A percentile compares a stretch with the other conserved stretches of the same genome.
These are phyloP conservation scores for Diabrotica balteata DNA, from an alignment of 2,888 invertebrate species.

Conservation along the genomic window DNA sequence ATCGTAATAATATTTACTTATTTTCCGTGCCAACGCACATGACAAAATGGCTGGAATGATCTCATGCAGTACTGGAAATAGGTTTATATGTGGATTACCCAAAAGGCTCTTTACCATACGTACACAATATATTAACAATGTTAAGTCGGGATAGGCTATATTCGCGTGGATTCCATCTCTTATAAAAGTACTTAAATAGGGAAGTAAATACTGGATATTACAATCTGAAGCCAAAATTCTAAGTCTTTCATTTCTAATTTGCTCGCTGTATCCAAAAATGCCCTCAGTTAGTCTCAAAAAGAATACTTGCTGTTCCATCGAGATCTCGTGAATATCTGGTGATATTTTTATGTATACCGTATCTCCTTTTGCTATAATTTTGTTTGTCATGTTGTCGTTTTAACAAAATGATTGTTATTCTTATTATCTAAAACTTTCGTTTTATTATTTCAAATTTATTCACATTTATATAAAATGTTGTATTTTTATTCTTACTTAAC, in stretches of 20 bases:
- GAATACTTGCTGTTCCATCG: slow-evolving; percentile 49
- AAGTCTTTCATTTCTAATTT: slow-evolving; percentile 47
- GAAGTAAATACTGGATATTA: slow-evolving; percentile 44
- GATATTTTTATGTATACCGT: slow-evolving; percentile 46
- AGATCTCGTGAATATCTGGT: slow-evolving; percentile 45
- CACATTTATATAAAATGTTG: too few relatives aligned
- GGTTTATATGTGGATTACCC: slow-evolving; percentile 42
- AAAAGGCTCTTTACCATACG: slow-evolving; percentile 50
- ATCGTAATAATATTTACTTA: slow-evolving; percentile 50
- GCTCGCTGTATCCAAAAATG: slow-evolving; percentile 51
- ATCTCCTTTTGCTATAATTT: slow-evolving; percentile 47
- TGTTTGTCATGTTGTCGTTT: background rate
- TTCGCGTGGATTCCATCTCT: slow-evolving; percentile 48
- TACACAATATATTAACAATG: slow-evolving; percentile 49
- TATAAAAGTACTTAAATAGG: slow-evolving; percentile 48
- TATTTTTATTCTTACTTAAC: too few relatives aligned
- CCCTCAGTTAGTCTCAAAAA: slow-evolving; percentile 50
- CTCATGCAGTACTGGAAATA: slow-evolving; percentile 45
- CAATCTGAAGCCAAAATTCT: slow-evolving; percentile 44
- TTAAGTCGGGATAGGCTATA: slow-evolving; percentile 48
- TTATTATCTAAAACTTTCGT: background rate
- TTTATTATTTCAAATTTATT: too few relatives aligned
- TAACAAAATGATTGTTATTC: background rate
- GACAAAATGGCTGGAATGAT: slow-evolving; percentile 49
- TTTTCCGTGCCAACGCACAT: slow-evolving; percentile 47